phyloP scores from a whole-genome alignment of 2,797 vertebrate species.

The Onychomys arenicola region DNA sequence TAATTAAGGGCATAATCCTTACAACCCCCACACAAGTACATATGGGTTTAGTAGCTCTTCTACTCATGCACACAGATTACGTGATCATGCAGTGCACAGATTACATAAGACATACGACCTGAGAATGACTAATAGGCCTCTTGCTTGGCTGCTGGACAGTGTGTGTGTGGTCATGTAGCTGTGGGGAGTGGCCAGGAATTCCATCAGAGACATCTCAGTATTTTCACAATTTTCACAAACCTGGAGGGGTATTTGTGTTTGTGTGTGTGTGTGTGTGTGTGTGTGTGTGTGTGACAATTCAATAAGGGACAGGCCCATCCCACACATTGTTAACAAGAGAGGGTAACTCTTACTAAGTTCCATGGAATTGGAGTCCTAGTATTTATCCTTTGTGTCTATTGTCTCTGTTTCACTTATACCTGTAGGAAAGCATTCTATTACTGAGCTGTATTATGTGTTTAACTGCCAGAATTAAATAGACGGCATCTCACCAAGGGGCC shows the following conservation, averaged over 20 bases:
- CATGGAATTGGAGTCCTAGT: neutral
- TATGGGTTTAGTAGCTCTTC: too few relatives aligned
- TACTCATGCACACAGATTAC: too few relatives aligned
- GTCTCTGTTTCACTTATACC: neutral
- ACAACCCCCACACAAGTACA: too few relatives aligned
- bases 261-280: neutral
- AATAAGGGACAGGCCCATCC: neutral
- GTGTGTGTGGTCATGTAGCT: too few relatives aligned
- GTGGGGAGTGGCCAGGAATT: too few relatives aligned
- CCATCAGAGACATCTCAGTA: neutral
- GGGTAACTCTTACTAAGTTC: neutral
- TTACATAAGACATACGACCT: too few relatives aligned
- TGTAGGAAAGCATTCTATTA: neutral
- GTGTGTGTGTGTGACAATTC: neutral
- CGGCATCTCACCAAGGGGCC: neutral
- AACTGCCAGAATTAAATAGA: neutral
- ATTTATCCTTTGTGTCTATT: neutral
- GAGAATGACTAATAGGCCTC: too few relatives aligned
- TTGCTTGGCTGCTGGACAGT: too few relatives aligned
- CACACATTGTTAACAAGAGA: neutral
- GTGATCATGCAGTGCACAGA: too few relatives aligned
- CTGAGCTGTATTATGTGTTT: neutral
- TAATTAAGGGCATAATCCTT: too few relatives aligned
- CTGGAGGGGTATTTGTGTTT: neutral
- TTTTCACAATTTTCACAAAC: neutral